Evolutionary conservation across 2,797 vertebrate genomes (phyloP).

Genomic region (Cichlasoma orientale): DNA sequence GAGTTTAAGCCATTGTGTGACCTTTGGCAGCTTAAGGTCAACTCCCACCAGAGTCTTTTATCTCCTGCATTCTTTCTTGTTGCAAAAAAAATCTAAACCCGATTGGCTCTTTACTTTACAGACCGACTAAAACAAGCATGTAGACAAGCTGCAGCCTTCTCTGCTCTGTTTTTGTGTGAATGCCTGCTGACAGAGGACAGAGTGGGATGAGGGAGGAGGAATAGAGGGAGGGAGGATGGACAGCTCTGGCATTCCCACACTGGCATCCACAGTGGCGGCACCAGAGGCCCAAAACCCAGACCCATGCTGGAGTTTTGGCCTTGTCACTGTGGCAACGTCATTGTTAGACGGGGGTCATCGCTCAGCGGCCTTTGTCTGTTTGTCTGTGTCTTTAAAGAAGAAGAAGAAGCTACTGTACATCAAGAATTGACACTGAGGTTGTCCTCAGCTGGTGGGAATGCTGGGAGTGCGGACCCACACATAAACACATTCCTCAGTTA

Average conservation of each 20-base stretch:
- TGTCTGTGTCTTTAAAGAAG: slow-evolving; percentile 25
- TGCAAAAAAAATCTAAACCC: not conserved
- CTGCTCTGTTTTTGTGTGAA: slow-evolving; percentile 11
- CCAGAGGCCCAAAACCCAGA: slow-evolving; percentile 38
- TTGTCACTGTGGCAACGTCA: slow-evolving; percentile 61
- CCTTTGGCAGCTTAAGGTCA: not conserved
- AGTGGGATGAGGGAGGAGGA: not conserved
- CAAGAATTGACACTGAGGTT: slow-evolving; percentile 31
- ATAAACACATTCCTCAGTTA: not conserved
- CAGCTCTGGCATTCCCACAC: slow-evolving; percentile 58
- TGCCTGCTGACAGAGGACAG: not conserved
- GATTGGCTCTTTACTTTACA: not conserved
- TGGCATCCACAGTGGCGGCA: slow-evolving; percentile 44
- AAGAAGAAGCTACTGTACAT: slow-evolving; percentile 59
- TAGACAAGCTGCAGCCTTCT: not conserved
- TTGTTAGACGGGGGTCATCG: slow-evolving; percentile 58
- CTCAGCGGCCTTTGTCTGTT: slow-evolving; percentile 57
- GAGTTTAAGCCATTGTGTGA: not conserved
- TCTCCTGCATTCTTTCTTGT: not conserved
- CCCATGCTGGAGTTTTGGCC: slow-evolving; percentile 46
- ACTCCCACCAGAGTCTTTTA: not conserved
- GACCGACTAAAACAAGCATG: not conserved
- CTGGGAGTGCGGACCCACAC: slow-evolving; percentile 24
- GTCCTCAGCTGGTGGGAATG: no score
- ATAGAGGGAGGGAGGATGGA: slow-evolving; percentile 9